Evolutionary conservation across 2,797 vertebrate species (phyloP).

Genomic region (Platalea minor): DNA sequence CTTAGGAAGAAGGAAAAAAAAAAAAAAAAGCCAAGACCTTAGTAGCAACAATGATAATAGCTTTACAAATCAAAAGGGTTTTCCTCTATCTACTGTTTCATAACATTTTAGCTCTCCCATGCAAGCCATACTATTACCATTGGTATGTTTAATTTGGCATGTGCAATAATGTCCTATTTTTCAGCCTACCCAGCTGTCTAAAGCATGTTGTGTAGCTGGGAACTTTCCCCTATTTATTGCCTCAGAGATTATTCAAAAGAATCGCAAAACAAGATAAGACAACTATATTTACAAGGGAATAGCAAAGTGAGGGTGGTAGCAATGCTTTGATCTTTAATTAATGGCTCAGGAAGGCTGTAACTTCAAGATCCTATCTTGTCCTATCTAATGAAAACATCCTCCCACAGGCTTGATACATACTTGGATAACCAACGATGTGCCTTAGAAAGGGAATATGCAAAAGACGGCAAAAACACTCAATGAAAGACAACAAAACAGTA

Average conservation of each 20-base stretch:
- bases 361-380: neutral
- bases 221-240: neutral
- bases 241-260: neutral
- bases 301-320: neutral
- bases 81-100: neutral
- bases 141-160: neutral
- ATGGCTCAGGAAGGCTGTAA: neutral
- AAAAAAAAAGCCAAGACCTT: neutral
- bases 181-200: neutral
- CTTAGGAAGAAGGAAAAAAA: neutral
- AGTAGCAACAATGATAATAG: neutral
- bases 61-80: neutral
- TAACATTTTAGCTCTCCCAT: neutral
- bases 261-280: neutral
- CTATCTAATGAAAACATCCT: neutral
- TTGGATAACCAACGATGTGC: accelerated
- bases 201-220: neutral
- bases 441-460: neutral
- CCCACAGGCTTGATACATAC: neutral
- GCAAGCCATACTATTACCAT: neutral
- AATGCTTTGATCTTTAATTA: neutral
- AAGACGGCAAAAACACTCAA: neutral
- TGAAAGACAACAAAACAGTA: neutral
- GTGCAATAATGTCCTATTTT: neutral
- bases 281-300: neutral